These are phyloP conservation scores for Polylopha cassiicola DNA, from an alignment of 2,888 invertebrate species.

Conservation along the genomic window DNA sequence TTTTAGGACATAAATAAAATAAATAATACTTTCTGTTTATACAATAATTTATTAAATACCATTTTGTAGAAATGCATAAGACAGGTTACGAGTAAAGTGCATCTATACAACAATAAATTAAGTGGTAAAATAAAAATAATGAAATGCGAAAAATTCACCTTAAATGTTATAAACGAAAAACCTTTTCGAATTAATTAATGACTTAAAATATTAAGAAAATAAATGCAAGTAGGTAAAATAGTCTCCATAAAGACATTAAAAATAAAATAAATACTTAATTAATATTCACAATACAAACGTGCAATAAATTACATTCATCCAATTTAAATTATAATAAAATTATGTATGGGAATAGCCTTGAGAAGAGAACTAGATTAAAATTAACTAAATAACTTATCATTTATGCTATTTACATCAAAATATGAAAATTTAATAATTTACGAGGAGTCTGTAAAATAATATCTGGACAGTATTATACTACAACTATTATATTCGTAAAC, in stretches of 20 bases:
- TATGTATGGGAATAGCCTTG: no score
- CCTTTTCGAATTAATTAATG: slow-evolving; percentile 7
- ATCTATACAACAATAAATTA: slow-evolving; percentile 16
- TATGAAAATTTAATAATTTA: no score
- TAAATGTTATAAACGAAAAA: slow-evolving; percentile 5
- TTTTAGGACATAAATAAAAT: no score
- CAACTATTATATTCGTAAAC: no score
- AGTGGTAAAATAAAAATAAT: slow-evolving; percentile 20
- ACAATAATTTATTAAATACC: slow-evolving; percentile 1
- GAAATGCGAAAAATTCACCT: slow-evolving; percentile 1
- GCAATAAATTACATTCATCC: slow-evolving; percentile 55
- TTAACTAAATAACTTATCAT: no score
- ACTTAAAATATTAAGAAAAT: slow-evolving; percentile 5
- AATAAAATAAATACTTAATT: slow-evolving; percentile 21
- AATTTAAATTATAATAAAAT: slow-evolving; percentile 24
- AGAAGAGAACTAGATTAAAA: slow-evolving; percentile 1
- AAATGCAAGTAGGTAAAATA: slow-evolving; percentile 1
- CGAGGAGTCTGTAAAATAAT: no score
- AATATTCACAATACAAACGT: slow-evolving; percentile 23
- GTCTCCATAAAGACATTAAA: slow-evolving; percentile 20
- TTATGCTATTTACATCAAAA: no score
- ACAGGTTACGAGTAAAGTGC: slow-evolving; percentile 19
- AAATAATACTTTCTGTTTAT: no score
- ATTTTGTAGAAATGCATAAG: slow-evolving; percentile 10
- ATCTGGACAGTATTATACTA: no score